Percentiles rank a stretch among this genome's conserved stretches.
Conservation (phyloP, 2,888 invertebrate genomes). For the Diaphora mendica region DNA sequence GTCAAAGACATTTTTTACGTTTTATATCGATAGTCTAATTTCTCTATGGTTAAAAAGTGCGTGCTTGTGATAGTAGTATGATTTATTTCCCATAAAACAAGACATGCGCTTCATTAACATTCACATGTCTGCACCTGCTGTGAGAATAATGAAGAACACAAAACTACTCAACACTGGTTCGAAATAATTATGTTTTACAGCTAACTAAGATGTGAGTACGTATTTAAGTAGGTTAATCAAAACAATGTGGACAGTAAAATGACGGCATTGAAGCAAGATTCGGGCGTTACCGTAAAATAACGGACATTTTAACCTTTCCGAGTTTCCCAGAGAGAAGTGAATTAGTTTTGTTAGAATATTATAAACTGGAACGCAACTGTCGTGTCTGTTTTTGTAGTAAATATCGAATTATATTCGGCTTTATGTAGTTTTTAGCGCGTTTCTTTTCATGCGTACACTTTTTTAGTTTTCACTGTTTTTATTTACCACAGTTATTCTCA, state of each 20-base stretch:
- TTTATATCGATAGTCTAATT: background rate
- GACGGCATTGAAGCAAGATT: conserved; percentile 42
- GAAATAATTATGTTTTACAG: conserved; percentile 48
- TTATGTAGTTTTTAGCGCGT: background rate
- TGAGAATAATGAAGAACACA: conserved; percentile 40
- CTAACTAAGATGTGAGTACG: conserved; percentile 35
- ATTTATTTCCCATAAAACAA: conserved; percentile 8
- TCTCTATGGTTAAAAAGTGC: background rate
- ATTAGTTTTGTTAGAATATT: conserved; percentile 38
- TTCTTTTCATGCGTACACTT: background rate
- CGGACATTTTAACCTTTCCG: conserved; percentile 67
- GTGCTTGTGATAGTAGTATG: background rate
- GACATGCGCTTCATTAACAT: conserved; percentile 2
- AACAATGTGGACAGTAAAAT: conserved; percentile 52
- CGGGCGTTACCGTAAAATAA: conserved; percentile 68
- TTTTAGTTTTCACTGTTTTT: background rate
- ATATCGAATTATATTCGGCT: background rate
- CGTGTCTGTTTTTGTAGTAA: conserved; percentile 10
- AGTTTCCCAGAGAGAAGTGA: conserved; percentile 56
- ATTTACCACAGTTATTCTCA: background rate
- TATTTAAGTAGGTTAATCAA: conserved; percentile 56
- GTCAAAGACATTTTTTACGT: no score
- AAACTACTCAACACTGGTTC: conserved; percentile 21
- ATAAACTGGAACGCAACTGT: conserved; percentile 33
- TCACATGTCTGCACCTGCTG: conserved; percentile 25